phyloP scores from a whole-genome alignment of 2,113 vertebrate species.

The Myodes glareolus region DNA sequence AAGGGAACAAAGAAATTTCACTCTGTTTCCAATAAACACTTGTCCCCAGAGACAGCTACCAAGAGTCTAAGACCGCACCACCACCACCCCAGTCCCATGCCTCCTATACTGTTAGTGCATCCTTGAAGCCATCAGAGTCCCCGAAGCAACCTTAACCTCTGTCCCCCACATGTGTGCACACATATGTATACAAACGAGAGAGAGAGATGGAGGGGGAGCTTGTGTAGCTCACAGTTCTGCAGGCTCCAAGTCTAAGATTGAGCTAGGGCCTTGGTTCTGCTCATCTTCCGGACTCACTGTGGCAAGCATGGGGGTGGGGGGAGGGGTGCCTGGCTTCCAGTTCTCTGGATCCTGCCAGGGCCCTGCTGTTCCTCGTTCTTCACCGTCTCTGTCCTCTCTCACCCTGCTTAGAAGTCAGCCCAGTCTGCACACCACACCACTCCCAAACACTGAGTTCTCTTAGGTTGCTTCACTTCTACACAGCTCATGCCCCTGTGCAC shows the following conservation, averaged over 20 bases:
- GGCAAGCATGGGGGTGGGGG: background rate
- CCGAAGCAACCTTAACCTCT: background rate
- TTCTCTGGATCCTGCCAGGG: background rate
- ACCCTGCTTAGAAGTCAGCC: background rate
- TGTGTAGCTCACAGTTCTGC: background rate
- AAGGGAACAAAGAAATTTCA: background rate
- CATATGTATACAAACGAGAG: background rate
- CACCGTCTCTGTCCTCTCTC: background rate
- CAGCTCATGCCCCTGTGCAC: background rate
- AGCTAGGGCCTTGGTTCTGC: background rate
- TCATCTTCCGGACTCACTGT: background rate
- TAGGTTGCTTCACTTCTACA: fast-evolving
- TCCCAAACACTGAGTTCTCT: background rate
- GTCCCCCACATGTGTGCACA: background rate
- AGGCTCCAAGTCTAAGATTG: background rate
- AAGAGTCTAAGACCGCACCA: background rate
- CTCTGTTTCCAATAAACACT: background rate
- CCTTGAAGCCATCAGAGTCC: background rate
- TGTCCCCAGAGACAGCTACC: background rate
- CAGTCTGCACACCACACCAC: background rate
- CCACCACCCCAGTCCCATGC: too few relatives aligned
- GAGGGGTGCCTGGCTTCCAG: too few relatives aligned
- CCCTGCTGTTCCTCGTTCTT: background rate
- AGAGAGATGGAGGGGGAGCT: background rate
- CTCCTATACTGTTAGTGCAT: background rate